Conservation (phyloP, 2,888 invertebrate species). For the Craniophora ligustri region DNA sequence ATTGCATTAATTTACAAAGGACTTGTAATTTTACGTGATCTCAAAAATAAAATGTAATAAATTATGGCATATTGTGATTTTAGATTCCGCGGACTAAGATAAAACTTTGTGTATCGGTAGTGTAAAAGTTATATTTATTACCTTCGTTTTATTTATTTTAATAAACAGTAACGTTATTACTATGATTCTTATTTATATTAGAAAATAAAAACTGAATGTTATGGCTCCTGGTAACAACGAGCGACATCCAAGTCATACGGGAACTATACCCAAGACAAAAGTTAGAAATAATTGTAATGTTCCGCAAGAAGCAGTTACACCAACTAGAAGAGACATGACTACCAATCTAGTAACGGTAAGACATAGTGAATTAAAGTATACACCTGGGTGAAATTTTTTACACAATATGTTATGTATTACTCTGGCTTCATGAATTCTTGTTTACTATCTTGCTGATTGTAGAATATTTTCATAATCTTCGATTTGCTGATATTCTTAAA, state of each 20-base stretch:
- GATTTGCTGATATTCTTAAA: too few relatives aligned
- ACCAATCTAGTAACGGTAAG: slow-evolving; percentile 85
- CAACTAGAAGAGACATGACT: slow-evolving; percentile 88
- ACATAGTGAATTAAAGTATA: neutral
- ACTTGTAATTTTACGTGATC: slow-evolving; percentile 7
- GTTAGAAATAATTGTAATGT: slow-evolving; percentile 89
- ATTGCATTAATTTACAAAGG: slow-evolving; percentile 20
- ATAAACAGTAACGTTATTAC: slow-evolving; percentile 34
- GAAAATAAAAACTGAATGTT: slow-evolving; percentile 68
- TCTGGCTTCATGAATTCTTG: neutral
- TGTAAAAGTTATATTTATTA: slow-evolving; percentile 17
- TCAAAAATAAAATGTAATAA: slow-evolving; percentile 23
- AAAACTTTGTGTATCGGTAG: slow-evolving; percentile 17
- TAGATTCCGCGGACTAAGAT: slow-evolving; percentile 13
- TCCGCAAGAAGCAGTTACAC: slow-evolving; percentile 89
- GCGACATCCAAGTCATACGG: slow-evolving; percentile 87
- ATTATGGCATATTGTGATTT: slow-evolving; percentile 21
- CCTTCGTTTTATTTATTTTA: slow-evolving; percentile 26
- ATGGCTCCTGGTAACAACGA: slow-evolving; percentile 88
- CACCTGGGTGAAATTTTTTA: neutral
- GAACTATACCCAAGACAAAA: slow-evolving; percentile 91
- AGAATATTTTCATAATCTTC: too few relatives aligned
- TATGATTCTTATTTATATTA: slow-evolving; percentile 56
- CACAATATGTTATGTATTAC: too few relatives aligned
- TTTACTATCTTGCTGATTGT: too few relatives aligned